These are phyloP conservation scores for Leptinotarsa undecemlineata DNA, from an alignment of 1,140 invertebrate species.

Conservation along the genomic window DNA sequence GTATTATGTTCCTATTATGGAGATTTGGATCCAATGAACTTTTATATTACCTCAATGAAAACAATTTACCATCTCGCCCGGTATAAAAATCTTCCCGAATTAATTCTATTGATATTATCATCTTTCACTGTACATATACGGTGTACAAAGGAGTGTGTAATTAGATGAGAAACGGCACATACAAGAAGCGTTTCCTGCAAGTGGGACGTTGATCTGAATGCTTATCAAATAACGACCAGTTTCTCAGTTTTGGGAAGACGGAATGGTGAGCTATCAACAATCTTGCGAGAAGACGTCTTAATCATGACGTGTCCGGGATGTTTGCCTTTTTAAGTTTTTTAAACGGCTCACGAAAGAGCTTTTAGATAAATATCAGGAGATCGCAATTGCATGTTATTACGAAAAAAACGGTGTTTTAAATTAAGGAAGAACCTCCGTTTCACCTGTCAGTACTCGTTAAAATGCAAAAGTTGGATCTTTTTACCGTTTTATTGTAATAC, in stretches of 20 bases:
- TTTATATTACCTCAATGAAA: too few relatives aligned
- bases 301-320: neutral
- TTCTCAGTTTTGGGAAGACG: neutral
- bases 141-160: too few relatives aligned
- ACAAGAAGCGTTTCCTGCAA: neutral
- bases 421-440: neutral
- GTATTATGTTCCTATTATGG: too few relatives aligned
- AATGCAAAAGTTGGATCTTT: too few relatives aligned
- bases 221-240: slow-evolving; percentile 3
- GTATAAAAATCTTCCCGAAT: too few relatives aligned
- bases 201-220: neutral
- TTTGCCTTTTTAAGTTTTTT: neutral
- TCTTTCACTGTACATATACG: too few relatives aligned
- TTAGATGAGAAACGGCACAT: too few relatives aligned
- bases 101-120: too few relatives aligned
- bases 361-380: neutral
- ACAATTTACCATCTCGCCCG: too few relatives aligned
- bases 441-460: neutral
- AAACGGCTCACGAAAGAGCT: slow-evolving; percentile 3
- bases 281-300: neutral
- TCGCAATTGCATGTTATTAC: neutral
- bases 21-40: too few relatives aligned
- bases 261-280: neutral
- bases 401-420: neutral
- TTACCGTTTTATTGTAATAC: too few relatives aligned